phyloP scores from a whole-genome alignment of 2,888 invertebrate genomes.

The Troides oblongomaculatus region DNA sequence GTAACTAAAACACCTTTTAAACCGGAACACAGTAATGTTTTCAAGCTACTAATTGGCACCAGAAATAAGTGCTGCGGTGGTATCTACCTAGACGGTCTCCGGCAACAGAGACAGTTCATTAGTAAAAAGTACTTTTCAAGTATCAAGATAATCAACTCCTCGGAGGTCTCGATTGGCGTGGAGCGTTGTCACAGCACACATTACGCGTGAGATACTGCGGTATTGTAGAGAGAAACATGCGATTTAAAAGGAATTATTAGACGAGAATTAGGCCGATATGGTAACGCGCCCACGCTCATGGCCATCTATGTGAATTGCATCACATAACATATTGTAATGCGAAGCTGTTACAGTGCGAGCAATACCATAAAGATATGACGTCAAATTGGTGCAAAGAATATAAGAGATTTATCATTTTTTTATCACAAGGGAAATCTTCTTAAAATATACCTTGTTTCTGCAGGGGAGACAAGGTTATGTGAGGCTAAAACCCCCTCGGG shows the following conservation, averaged over 20 bases:
- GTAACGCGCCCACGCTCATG: conserved; percentile 45
- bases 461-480: too few relatives aligned
- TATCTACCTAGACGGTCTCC: too few relatives aligned
- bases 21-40: too few relatives aligned
- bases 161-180: conserved; percentile 37
- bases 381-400: conserved; percentile 6
- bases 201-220: conserved; percentile 73
- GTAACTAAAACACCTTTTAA: too few relatives aligned
- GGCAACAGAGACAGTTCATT: too few relatives aligned
- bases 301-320: conserved; percentile 36
- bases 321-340: conserved; percentile 41
- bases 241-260: conserved; percentile 67
- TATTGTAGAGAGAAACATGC: conserved; percentile 63
- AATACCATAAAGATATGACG: conserved; percentile 17
- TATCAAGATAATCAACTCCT: conserved; percentile 45
- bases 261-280: conserved; percentile 54
- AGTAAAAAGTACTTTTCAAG: conserved; percentile 34
- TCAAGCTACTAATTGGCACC: too few relatives aligned
- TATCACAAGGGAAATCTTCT: too few relatives aligned
- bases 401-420: not conserved
- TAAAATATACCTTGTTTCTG: too few relatives aligned
- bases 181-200: conserved; percentile 71
- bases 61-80: too few relatives aligned
- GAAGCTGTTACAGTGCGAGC: conserved; percentile 21
- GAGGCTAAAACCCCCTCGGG: too few relatives aligned